A percentile compares a stretch with the other conserved stretches of the same genome.
Conservation (phyloP, 2,888 invertebrate genomes). For the Bimastos eiseni region DNA sequence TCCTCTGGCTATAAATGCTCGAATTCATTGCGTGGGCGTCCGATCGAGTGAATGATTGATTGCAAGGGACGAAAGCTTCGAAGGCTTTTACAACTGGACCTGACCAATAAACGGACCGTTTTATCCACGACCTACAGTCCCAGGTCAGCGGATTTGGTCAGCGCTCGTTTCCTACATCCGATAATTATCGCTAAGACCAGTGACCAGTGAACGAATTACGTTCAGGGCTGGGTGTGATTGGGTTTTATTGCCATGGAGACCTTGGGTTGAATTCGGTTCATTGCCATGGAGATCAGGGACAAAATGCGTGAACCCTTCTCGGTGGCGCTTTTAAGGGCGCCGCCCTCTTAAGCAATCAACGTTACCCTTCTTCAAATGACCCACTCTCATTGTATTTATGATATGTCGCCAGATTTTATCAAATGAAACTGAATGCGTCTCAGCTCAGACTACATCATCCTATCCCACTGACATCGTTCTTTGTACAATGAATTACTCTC, state of each 20-base stretch:
- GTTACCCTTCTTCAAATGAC: no score
- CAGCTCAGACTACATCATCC: no score
- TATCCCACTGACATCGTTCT: no score
- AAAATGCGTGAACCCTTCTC: neutral
- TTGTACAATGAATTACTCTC: no score
- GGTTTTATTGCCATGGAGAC: no score
- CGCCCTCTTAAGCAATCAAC: no score
- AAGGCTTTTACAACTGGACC: neutral
- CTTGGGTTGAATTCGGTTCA: neutral
- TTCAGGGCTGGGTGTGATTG: no score
- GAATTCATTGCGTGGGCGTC: neutral
- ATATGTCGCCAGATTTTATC: no score
- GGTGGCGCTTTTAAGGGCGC: neutral
- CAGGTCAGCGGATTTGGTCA: neutral
- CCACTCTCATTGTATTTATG: no score
- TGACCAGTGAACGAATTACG: no score
- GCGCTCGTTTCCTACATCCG: neutral
- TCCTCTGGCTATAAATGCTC: neutral
- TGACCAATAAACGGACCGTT: neutral
- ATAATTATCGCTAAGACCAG: neutral
- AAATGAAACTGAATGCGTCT: no score
- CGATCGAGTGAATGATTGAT: neutral
- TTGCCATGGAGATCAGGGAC: neutral
- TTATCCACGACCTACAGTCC: neutral
- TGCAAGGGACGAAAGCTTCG: neutral